These are phyloP conservation scores for Blomia tropicalis DNA, from an alignment of 2,888 invertebrate species.

Conservation along the genomic window DNA sequence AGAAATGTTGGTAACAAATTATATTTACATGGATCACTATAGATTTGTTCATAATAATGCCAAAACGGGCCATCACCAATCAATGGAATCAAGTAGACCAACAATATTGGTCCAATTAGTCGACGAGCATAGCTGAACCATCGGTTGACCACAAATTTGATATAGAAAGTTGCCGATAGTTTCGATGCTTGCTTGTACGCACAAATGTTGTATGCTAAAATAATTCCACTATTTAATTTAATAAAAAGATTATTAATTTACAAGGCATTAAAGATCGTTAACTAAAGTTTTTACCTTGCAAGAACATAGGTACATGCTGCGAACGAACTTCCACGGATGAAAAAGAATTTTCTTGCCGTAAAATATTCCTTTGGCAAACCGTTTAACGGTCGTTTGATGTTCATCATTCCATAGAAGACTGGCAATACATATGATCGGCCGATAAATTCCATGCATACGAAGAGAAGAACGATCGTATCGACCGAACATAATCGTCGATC, in stretches of 20 bases:
- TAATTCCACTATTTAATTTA: not conserved
- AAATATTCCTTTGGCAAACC: constrained; percentile 19
- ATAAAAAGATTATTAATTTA: not conserved
- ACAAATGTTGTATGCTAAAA: constrained; percentile 17
- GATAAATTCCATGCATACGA: constrained; percentile 15
- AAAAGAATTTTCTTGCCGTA: constrained; percentile 17
- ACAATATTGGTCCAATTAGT: constrained; percentile 19
- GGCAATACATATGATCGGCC: constrained; percentile 20
- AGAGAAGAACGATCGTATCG: constrained; percentile 12
- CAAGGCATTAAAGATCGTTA: not conserved
- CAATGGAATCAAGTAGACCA: constrained; percentile 20
- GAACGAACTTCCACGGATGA: constrained; percentile 16
- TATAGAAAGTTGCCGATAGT: not conserved
- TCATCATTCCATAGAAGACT: constrained; percentile 18
- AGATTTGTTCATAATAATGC: constrained; percentile 20
- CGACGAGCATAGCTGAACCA: constrained; percentile 11
- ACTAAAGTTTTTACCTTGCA: constrained; percentile 6
- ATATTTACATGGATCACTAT: constrained; percentile 18
- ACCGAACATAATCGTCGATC: not conserved
- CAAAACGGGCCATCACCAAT: constrained; percentile 20
- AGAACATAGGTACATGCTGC: constrained; percentile 15
- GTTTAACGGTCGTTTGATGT: not conserved
- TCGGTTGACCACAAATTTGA: constrained; percentile 13
- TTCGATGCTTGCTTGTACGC: constrained; percentile 4
- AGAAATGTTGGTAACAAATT: constrained; percentile 7